Evolutionary conservation across 2,888 invertebrate species (phyloP).

Genomic region (Rhabditoides inermis): DNA sequence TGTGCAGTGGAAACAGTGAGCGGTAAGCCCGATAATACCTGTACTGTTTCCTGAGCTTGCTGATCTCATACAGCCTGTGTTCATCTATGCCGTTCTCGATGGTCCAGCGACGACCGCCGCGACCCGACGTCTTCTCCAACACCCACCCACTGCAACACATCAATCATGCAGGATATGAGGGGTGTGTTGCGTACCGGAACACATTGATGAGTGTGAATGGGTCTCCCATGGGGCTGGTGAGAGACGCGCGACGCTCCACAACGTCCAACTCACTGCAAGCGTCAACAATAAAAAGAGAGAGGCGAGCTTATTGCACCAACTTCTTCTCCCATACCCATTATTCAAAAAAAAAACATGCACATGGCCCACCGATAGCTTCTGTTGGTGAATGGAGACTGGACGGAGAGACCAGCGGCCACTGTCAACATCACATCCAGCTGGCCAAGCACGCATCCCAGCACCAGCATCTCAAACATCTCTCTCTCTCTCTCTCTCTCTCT

Average conservation of each 20-base stretch:
- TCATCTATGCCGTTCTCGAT: conserved; percentile 82
- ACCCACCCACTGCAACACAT: conserved; percentile 41
- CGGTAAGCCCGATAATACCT: conserved; percentile 5
- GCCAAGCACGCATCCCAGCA: conserved; percentile 39
- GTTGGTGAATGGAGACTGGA: conserved; percentile 84
- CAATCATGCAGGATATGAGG: too few relatives aligned
- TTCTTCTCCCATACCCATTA: neutral
- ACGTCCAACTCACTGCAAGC: conserved; percentile 21
- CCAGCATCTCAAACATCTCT: conserved; percentile 33
- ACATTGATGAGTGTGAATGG: conserved; percentile 77
- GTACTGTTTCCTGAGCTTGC: conserved; percentile 75
- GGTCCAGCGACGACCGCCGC: conserved; percentile 69
- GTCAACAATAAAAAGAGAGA: neutral
- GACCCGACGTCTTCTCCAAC: conserved; percentile 53
- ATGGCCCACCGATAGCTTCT: conserved; percentile 64
- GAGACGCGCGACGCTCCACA: conserved; percentile 52
- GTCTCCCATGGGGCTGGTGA: conserved; percentile 91
- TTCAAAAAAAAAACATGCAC: neutral
- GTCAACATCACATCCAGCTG: conserved; percentile 66
- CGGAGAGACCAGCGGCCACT: conserved; percentile 80
- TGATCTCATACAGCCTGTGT: conserved; percentile 90
- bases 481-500: too few relatives aligned
- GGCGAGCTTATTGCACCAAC: neutral
- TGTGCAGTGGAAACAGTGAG: neutral
- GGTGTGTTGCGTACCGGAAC: conserved; percentile 58